These are phyloP conservation scores for Brotula barbata DNA, from an alignment of 2,797 vertebrate species.

Conservation along the genomic window DNA sequence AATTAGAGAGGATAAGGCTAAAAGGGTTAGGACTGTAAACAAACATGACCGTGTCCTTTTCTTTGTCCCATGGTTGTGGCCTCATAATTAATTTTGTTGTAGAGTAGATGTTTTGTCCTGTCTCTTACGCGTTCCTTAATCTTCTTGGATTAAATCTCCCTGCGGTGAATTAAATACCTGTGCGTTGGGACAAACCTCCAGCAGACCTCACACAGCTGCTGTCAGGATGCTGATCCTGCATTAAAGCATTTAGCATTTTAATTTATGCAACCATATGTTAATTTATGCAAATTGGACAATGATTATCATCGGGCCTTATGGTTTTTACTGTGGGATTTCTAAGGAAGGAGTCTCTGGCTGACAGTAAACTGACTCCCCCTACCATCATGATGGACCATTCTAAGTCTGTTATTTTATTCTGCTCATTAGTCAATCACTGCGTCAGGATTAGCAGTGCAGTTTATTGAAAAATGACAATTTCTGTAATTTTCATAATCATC, in stretches of 20 bases:
- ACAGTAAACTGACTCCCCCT: conserved; percentile 10
- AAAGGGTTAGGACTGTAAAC: too few relatives aligned
- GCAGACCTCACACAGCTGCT: conserved; percentile 47
- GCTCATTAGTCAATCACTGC: not conserved
- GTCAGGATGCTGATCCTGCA: conserved; percentile 27
- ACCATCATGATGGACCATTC: conserved; percentile 16
- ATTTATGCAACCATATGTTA: conserved; percentile 55
- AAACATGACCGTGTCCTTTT: too few relatives aligned
- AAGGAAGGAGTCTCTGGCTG: conserved; percentile 36
- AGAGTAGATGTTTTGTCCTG: too few relatives aligned
- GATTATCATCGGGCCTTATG: conserved; percentile 47
- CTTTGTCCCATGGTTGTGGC: too few relatives aligned
- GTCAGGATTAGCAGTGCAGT: too few relatives aligned
- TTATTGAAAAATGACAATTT: too few relatives aligned
- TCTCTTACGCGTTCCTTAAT: too few relatives aligned
- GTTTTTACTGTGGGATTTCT: conserved; percentile 24
- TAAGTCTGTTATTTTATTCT: conserved; percentile 6
- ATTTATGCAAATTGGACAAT: conserved; percentile 64
- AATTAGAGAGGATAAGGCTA: too few relatives aligned
- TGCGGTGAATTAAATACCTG: conserved; percentile 4
- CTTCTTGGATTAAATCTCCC: not conserved
- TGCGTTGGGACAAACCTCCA: not conserved
- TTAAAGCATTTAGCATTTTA: conserved; percentile 9
- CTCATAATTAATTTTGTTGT: too few relatives aligned
- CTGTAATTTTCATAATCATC: too few relatives aligned